Evolutionary conservation across 2,113 vertebrate genomes (phyloP).

Genomic region (Chroicocephalus ridibundus): DNA sequence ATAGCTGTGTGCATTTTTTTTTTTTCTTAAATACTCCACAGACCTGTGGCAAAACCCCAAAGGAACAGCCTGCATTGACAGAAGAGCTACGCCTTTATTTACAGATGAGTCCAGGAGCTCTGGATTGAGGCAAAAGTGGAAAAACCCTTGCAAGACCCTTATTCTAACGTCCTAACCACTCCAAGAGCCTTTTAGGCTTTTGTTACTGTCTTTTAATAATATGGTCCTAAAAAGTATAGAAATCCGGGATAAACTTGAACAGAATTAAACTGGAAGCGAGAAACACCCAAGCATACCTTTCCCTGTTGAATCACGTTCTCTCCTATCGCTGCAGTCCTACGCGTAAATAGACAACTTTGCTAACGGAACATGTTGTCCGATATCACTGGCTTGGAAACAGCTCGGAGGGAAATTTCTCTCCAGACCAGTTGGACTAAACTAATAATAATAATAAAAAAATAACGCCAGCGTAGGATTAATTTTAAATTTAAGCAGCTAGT

Average conservation of each 20-base stretch:
- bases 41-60: neutral
- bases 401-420: neutral
- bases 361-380: neutral
- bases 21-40: neutral
- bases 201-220: neutral
- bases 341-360: neutral
- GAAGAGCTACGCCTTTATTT: neutral
- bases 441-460: neutral
- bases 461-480: neutral
- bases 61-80: neutral
- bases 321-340: neutral
- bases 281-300: neutral
- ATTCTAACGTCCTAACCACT: neutral
- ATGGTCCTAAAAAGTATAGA: neutral
- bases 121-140: neutral
- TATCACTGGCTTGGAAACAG: neutral
- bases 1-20: neutral
- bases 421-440: neutral
- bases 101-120: neutral
- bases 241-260: neutral
- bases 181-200: neutral
- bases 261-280: neutral
- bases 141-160: neutral
- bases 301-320: neutral
- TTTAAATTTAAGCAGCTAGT: neutral